phyloP scores from a whole-genome alignment of 2,113 vertebrate species.

The Ifrita kowaldi region DNA sequence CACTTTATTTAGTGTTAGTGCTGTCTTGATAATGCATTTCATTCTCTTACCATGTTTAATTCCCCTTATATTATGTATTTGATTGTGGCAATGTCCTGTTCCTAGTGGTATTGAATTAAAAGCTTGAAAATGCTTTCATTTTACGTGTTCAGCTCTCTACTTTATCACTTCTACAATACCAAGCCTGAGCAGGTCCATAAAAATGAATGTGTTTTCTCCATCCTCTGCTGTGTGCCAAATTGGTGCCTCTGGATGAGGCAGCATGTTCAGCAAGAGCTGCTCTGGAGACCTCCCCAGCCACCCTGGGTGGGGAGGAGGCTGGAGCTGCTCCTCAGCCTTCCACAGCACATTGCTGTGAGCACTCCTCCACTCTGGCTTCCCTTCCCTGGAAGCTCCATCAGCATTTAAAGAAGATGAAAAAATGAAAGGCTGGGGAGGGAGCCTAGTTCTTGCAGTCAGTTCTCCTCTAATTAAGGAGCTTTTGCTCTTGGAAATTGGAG shows the following conservation, averaged over 20 bases:
- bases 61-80: background rate
- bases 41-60: background rate
- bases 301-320: background rate
- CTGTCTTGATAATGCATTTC: background rate
- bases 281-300: background rate
- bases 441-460: background rate
- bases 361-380: rapidly evolving
- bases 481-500: background rate
- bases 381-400: background rate
- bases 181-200: background rate
- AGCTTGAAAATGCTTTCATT: background rate
- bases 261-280: background rate
- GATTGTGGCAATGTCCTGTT: background rate
- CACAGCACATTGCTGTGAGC: rapidly evolving
- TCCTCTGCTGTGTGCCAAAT: background rate
- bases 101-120: background rate
- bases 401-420: background rate
- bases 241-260: background rate
- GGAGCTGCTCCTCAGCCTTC: background rate
- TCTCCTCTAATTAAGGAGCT: background rate
- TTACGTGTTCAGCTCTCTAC: background rate
- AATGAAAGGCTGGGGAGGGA: background rate
- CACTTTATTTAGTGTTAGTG: background rate
- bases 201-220: background rate
- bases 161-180: background rate